Evolutionary conservation across 2,113 vertebrate genomes (phyloP).

Genomic region (Cottus gobio): DNA sequence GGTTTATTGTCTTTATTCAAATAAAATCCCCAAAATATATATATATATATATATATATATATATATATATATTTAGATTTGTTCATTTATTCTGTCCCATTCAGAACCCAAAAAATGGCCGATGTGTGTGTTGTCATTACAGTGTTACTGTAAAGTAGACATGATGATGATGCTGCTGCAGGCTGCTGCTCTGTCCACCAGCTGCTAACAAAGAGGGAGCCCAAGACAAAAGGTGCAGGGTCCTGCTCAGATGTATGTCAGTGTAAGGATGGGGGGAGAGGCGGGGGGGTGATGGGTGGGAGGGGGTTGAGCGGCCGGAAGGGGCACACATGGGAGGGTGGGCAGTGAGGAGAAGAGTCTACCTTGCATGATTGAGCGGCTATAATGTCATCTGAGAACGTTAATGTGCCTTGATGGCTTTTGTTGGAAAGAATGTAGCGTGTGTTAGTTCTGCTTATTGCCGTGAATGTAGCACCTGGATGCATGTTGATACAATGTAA

Average conservation of each 20-base stretch:
- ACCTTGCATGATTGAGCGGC: slow-evolving; percentile 43
- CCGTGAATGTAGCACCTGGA: neutral
- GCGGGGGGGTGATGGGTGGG: neutral
- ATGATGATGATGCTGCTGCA: slow-evolving; percentile 32
- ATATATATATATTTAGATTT: neutral
- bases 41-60: neutral
- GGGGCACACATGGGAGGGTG: slow-evolving; percentile 46
- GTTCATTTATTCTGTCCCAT: neutral
- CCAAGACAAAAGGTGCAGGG: slow-evolving; percentile 78
- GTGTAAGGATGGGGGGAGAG: slow-evolving; percentile 31
- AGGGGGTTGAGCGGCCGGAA: slow-evolving; percentile 37
- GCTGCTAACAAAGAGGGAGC: slow-evolving; percentile 77
- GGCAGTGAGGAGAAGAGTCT: slow-evolving; percentile 25
- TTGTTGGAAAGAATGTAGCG: neutral
- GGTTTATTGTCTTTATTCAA: neutral
- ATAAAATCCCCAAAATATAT: slow-evolving; percentile 2
- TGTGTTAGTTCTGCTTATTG: neutral
- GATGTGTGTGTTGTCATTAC: slow-evolving; percentile 34
- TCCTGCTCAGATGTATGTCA: slow-evolving; percentile 78
- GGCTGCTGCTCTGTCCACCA: slow-evolving; percentile 66
- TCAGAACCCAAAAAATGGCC: neutral
- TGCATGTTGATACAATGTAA: neutral
- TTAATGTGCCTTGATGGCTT: slow-evolving; percentile 14
- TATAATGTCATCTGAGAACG: slow-evolving; percentile 24
- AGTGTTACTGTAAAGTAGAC: slow-evolving; percentile 21